Conservation (phyloP, 2,797 vertebrate species). For the Falco peregrinus region DNA sequence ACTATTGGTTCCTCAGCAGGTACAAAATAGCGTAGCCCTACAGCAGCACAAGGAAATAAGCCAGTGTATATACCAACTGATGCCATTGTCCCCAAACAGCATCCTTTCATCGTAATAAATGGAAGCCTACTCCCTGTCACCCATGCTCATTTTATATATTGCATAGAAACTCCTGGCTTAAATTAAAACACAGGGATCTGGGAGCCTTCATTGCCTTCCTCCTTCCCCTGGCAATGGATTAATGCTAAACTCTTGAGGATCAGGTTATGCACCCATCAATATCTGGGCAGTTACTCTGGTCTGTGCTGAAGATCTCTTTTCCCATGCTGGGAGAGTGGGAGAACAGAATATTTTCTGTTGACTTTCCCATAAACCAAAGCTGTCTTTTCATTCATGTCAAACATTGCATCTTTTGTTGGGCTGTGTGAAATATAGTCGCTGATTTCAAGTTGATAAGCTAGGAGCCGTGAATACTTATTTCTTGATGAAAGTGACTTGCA, state of each 20-base stretch:
- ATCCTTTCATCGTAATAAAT: not conserved
- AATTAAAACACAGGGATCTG: not conserved
- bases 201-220: not conserved
- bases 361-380: not conserved
- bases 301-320: not conserved
- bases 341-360: not conserved
- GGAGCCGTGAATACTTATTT: not conserved
- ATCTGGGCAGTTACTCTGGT: accelerated
- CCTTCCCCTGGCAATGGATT: not conserved
- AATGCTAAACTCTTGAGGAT: not conserved
- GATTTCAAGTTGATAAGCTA: not conserved
- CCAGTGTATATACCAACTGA: not conserved
- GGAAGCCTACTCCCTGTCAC: not conserved
- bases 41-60: not conserved
- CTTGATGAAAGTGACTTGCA: not conserved
- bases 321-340: not conserved
- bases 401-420: not conserved
- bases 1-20: not conserved
- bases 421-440: not conserved
- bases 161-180: not conserved
- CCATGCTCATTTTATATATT: not conserved
- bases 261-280: not conserved
- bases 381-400: not conserved
- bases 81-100: not conserved
- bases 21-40: not conserved